Conservation (phyloP, 1,140 invertebrate genomes). For the Tetramorium alpestre region DNA sequence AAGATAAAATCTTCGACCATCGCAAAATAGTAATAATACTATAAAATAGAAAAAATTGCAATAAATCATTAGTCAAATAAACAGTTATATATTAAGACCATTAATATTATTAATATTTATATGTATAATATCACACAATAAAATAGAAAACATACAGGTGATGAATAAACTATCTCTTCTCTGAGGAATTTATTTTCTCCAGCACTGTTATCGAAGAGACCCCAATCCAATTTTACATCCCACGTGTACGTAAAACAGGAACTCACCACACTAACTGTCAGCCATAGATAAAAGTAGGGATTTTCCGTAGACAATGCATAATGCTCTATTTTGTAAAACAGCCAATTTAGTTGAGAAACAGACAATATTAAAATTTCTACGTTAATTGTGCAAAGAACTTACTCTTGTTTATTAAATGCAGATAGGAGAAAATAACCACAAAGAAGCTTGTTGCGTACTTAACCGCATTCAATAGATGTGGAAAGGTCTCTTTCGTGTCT, state of each 20-base stretch:
- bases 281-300: conserved; percentile 94
- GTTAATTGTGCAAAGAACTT: conserved; percentile 52
- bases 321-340: conserved; percentile 84
- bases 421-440: conserved; percentile 89
- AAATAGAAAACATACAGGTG: conserved; percentile 81
- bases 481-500: conserved; percentile 88
- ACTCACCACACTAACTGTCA: conserved; percentile 90
- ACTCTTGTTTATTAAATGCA: conserved; percentile 87
- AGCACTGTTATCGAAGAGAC: conserved; percentile 95
- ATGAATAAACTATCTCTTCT: conserved; percentile 92
- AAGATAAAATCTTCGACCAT: conserved; percentile 94
- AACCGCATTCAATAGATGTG: conserved; percentile 92
- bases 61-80: conserved; percentile 4
- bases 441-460: conserved; percentile 94
- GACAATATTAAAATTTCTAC: neutral
- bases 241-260: conserved; percentile 96
- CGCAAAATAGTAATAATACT: conserved; percentile 91
- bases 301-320: conserved; percentile 89
- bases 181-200: conserved; percentile 93
- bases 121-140: neutral
- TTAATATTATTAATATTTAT: neutral
- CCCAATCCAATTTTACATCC: conserved; percentile 99
- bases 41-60: conserved; percentile 45
- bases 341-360: conserved; percentile 1
- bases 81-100: neutral